phyloP scores from a whole-genome alignment of 2,113 vertebrate species.

The Marmota monax region DNA sequence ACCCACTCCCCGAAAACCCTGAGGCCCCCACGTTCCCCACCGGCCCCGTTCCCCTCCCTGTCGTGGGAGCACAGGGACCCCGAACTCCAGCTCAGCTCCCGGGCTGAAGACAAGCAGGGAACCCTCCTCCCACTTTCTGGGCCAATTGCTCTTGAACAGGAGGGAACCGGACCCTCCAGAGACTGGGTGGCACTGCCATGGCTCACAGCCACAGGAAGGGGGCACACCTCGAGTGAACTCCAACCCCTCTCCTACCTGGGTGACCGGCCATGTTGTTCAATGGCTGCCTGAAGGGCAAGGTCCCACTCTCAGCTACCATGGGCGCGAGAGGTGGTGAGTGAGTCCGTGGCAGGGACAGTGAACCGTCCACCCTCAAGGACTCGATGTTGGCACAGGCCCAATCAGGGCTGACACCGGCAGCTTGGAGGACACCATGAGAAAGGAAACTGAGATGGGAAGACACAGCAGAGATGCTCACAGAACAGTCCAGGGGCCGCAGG shows the following conservation, averaged over 20 bases:
- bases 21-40: no score
- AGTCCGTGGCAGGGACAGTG: neutral
- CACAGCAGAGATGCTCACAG: no score
- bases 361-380: neutral
- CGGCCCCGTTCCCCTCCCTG: neutral
- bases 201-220: neutral
- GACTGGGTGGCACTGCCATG: neutral
- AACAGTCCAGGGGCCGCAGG: no score
- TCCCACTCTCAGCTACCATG: no score
- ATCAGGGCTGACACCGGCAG: no score
- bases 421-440: no score
- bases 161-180: neutral
- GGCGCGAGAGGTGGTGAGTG: neutral
- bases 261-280: neutral
- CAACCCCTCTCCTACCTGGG: neutral
- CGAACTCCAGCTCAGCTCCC: neutral
- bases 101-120: neutral
- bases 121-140: neutral
- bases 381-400: neutral
- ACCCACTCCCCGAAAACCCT: neutral
- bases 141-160: neutral
- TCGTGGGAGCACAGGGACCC: neutral
- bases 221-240: neutral
- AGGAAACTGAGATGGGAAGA: no score
- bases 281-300: neutral